Percentiles rank a stretch among this genome's conserved stretches.
phyloP scores from a whole-genome alignment of 2,797 vertebrate genomes.

The Onychomys torridus region DNA sequence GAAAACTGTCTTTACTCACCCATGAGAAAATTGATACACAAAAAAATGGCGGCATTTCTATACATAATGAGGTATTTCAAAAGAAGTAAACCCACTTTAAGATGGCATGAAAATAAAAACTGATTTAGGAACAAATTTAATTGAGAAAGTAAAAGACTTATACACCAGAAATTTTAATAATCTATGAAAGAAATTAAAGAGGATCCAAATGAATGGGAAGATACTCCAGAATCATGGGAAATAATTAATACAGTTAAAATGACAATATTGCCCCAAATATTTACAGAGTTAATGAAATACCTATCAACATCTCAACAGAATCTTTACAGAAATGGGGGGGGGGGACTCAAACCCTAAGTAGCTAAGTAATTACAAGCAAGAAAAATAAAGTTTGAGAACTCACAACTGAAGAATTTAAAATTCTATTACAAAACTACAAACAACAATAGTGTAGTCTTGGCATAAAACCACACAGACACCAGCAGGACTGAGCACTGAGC shows the following conservation, averaged over 20 bases:
- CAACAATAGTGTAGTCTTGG: background rate
- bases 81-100: background rate
- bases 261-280: background rate
- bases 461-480: background rate
- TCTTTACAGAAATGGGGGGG: background rate
- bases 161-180: background rate
- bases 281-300: background rate
- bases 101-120: background rate
- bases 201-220: background rate
- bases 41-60: background rate
- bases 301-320: background rate
- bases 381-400: background rate
- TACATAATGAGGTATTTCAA: background rate
- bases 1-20: background rate
- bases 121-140: background rate
- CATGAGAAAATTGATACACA: background rate
- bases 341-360: background rate
- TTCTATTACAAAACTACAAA: background rate
- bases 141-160: background rate
- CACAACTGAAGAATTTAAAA: background rate
- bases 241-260: background rate
- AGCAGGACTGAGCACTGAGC: background rate
- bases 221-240: background rate
- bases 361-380: background rate
- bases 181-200: background rate